A percentile compares a stretch with the other conserved stretches of the same genome.
Conservation (phyloP, 2,888 invertebrate species). For the Griposia aprilina region DNA sequence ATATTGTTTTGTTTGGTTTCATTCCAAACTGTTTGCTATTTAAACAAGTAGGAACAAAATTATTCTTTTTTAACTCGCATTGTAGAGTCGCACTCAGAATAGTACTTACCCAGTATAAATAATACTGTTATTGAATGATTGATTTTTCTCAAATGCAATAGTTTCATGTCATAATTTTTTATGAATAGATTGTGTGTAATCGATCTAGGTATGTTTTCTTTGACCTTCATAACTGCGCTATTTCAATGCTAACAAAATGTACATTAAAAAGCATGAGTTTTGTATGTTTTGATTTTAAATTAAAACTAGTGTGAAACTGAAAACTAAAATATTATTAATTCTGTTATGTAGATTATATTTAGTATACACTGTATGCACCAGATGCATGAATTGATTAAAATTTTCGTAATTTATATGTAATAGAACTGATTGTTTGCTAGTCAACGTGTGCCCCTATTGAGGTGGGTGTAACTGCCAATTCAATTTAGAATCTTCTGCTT, state of each 20-base stretch:
- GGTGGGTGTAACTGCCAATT: background rate
- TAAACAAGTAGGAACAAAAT: slow-evolving; percentile 4
- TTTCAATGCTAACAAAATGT: slow-evolving; percentile 9
- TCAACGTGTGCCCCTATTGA: background rate
- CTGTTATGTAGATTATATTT: background rate
- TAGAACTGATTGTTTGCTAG: background rate
- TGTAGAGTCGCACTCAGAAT: slow-evolving; percentile 4
- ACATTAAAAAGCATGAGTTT: background rate
- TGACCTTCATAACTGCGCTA: slow-evolving; percentile 23
- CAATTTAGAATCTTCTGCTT: background rate
- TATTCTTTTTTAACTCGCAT: background rate
- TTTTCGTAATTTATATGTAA: background rate
- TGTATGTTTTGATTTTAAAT: background rate
- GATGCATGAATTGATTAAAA: background rate
- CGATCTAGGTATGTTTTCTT: slow-evolving; percentile 21
- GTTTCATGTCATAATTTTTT: slow-evolving; percentile 34
- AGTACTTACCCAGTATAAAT: background rate
- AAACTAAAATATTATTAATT: background rate
- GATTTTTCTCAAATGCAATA: slow-evolving; percentile 27
- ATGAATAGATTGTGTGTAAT: slow-evolving; percentile 15
- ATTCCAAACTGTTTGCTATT: slow-evolving; percentile 10
- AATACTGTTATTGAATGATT: slow-evolving; percentile 4
- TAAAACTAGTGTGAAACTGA: background rate
- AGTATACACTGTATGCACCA: background rate
- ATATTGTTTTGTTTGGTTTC: slow-evolving; percentile 39